phyloP scores from a whole-genome alignment of 2,888 invertebrate genomes.

The Disparrhopalites patrizii region DNA sequence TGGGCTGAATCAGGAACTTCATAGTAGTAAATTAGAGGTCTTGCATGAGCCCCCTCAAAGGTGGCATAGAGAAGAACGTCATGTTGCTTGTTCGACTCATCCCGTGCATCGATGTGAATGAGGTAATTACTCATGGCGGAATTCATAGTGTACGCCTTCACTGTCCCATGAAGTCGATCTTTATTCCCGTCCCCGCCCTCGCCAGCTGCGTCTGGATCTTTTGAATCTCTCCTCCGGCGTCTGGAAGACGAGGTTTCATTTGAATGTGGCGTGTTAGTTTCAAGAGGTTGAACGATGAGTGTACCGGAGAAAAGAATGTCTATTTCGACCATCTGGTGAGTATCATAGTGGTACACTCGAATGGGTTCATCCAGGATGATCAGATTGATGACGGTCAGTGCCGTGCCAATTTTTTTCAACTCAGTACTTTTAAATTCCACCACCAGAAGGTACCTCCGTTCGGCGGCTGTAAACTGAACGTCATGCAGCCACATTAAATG shows the following conservation, averaged over 20 bases:
- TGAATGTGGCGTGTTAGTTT: too few relatives aligned
- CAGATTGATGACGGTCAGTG: slow-evolving; percentile 1
- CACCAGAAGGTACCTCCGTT: slow-evolving; percentile 35
- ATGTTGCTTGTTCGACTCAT: slow-evolving; percentile 9
- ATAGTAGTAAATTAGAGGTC: slow-evolving; percentile 25
- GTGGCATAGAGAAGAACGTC: slow-evolving; percentile 34
- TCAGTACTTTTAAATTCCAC: slow-evolving; percentile 22
- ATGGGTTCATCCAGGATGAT: not conserved
- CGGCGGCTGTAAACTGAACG: slow-evolving; percentile 39
- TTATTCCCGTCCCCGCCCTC: not conserved
- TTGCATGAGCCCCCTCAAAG: slow-evolving; percentile 34
- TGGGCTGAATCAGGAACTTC: too few relatives aligned
- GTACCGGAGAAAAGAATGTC: slow-evolving; percentile 4
- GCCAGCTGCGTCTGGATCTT: not conserved
- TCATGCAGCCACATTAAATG: slow-evolving; percentile 21
- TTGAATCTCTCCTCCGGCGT: not conserved
- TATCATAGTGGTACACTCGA: not conserved
- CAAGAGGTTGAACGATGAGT: slow-evolving; percentile 13
- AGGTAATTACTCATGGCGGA: slow-evolving; percentile 40
- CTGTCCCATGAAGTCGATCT: not conserved
- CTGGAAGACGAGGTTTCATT: too few relatives aligned
- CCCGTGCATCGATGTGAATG: slow-evolving; percentile 14
- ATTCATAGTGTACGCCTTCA: slow-evolving; percentile 27
- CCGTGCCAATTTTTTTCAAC: slow-evolving; percentile 6
- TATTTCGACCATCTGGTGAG: not conserved